Conservation (phyloP, 1,140 invertebrate genomes). For the Triops longicaudatus region DNA sequence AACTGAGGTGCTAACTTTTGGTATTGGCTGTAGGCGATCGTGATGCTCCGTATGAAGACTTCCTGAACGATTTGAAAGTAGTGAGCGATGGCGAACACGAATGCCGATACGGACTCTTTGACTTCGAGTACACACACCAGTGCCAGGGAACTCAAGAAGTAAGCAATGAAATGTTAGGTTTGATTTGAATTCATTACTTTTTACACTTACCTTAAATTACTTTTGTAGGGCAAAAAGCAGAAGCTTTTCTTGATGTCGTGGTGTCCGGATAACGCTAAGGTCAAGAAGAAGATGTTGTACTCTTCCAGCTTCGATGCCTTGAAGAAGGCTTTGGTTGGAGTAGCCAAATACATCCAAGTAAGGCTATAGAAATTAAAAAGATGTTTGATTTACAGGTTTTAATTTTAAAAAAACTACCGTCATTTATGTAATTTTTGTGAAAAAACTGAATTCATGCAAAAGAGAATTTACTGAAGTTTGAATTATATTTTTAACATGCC, state of each 20-base stretch:
- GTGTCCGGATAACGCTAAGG: slow-evolving; percentile 93
- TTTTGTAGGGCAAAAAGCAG: slow-evolving; percentile 63
- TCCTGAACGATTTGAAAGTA: slow-evolving; percentile 81
- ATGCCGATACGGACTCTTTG: slow-evolving; percentile 89
- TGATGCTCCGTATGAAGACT: slow-evolving; percentile 78
- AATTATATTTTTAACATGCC: no score
- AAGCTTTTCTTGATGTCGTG: slow-evolving; percentile 93
- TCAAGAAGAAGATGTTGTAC: slow-evolving; percentile 99
- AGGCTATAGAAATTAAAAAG: slow-evolving; percentile 23
- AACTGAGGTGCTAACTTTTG: slow-evolving; percentile 10
- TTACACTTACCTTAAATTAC: not conserved
- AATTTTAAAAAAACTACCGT: no score
- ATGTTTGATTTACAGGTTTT: no score
- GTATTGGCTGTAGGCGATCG: slow-evolving; percentile 46
- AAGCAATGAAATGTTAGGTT: slow-evolving; percentile 24
- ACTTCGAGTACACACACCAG: slow-evolving; percentile 91
- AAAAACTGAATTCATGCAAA: no score
- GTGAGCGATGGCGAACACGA: slow-evolving; percentile 64
- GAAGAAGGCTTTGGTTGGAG: slow-evolving; percentile 88
- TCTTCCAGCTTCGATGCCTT: slow-evolving; percentile 92
- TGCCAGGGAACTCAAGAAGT: slow-evolving; percentile 85
- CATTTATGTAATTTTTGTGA: no score
- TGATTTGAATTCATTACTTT: slow-evolving; percentile 1
- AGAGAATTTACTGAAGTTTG: no score
- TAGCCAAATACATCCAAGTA: slow-evolving; percentile 91